Conservation (phyloP, 2,888 invertebrate genomes). For the Diarsia dahlii region DNA sequence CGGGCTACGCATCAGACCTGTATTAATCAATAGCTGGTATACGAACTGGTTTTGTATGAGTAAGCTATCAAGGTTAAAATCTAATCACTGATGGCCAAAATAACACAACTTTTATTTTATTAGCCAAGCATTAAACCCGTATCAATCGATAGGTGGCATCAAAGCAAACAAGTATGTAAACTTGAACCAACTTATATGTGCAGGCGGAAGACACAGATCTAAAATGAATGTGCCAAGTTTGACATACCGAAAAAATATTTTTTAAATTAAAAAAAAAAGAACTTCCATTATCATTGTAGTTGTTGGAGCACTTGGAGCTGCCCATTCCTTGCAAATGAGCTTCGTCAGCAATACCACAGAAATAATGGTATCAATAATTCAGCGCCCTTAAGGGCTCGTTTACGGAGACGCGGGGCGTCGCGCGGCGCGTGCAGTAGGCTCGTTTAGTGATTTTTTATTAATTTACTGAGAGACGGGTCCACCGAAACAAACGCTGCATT, state of each 20-base stretch:
- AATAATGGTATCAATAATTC: conserved; percentile 32
- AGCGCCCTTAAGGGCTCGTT: too few relatives aligned
- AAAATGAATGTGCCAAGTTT: too few relatives aligned
- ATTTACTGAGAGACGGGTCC: too few relatives aligned
- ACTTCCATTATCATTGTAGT: not conserved
- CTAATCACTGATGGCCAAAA: too few relatives aligned
- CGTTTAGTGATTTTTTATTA: too few relatives aligned
- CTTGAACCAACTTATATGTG: too few relatives aligned
- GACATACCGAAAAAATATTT: too few relatives aligned
- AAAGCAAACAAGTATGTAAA: not conserved
- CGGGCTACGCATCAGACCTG: not conserved
- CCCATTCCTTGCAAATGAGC: conserved; percentile 38
- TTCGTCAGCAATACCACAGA: conserved; percentile 34
- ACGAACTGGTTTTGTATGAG: not conserved
- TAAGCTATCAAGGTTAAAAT: not conserved
- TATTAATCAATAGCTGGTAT: not conserved
- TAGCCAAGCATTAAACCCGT: not conserved
- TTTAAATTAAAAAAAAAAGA: not conserved
- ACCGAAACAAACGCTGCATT: too few relatives aligned
- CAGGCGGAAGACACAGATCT: too few relatives aligned
- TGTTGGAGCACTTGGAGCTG: not conserved
- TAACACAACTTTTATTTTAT: not conserved
- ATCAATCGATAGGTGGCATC: not conserved
- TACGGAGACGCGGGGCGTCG: too few relatives aligned
- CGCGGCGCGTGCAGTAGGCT: too few relatives aligned